A percentile compares a stretch with the other conserved stretches of the same genome.
phyloP scores from a whole-genome alignment of 2,888 invertebrate species.

The Deilephila porcellus region DNA sequence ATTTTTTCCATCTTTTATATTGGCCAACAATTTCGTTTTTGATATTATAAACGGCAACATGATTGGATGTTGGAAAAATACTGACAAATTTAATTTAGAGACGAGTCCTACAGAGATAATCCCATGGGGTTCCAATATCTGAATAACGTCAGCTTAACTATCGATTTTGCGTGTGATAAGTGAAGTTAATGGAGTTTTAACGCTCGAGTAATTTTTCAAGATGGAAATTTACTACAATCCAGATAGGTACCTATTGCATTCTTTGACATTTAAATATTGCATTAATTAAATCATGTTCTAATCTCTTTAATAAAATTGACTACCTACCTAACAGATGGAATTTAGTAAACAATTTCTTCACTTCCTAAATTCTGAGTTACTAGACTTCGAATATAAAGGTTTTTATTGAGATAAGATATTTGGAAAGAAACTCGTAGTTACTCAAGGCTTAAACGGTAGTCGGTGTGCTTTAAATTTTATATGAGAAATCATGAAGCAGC shows the following conservation, averaged over 20 bases:
- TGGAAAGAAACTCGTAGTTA: no score
- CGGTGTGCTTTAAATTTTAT: no score
- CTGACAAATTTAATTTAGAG: constrained; percentile 2
- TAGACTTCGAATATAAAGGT: no score
- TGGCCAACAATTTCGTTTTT: constrained; percentile 68
- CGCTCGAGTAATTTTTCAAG: constrained; percentile 58
- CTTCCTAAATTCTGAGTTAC: no score
- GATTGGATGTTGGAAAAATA: constrained; percentile 31
- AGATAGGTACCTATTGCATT: constrained; percentile 29
- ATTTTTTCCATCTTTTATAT: constrained; percentile 54
- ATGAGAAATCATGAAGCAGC: no score
- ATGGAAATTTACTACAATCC: constrained; percentile 41
- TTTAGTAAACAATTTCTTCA: no score
- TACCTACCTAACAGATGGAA: no score
- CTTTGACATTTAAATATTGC: background rate
- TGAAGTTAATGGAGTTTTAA: constrained; percentile 42
- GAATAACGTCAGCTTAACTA: constrained; percentile 35
- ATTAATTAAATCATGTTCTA: no score
- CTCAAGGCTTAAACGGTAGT: no score
- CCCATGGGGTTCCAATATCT: background rate
- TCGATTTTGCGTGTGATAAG: constrained; percentile 51
- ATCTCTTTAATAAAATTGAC: no score
- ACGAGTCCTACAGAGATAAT: background rate
- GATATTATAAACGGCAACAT: constrained; percentile 77
- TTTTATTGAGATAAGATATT: no score